A percentile compares a stretch with the other conserved stretches of the same genome.
Evolutionary conservation across 2,113 vertebrate species (phyloP).

Genomic region (Ia io): DNA sequence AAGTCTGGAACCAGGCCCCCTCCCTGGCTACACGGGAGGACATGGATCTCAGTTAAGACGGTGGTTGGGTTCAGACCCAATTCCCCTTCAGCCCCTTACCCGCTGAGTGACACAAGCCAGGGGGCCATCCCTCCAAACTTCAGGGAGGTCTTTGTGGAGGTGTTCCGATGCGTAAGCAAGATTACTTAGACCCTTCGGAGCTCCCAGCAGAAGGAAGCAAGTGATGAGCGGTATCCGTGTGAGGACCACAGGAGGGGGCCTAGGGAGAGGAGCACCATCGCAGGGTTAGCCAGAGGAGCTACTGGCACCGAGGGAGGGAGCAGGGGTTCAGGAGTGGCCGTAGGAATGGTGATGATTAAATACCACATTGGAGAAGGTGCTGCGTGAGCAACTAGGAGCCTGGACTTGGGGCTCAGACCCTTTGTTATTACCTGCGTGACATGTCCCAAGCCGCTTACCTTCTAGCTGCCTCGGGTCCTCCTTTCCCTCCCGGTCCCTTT

Average conservation of each 20-base stretch:
- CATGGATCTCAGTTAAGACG: background rate
- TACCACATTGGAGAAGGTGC: fast-evolving
- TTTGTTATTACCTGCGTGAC: fast-evolving
- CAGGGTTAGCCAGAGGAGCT: background rate
- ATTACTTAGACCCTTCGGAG: fast-evolving
- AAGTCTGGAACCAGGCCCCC: background rate
- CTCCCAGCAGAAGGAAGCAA: background rate
- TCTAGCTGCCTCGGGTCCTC: fast-evolving
- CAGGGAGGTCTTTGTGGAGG: background rate
- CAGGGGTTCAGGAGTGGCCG: background rate
- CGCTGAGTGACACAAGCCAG: background rate
- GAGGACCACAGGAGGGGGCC: background rate
- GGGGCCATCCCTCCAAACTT: background rate
- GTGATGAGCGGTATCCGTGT: fast-evolving
- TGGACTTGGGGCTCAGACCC: background rate
- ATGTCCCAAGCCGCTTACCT: background rate
- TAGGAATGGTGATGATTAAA: fast-evolving
- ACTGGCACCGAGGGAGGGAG: fast-evolving
- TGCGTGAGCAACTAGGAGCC: background rate
- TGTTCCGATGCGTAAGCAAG: background rate
- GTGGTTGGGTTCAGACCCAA: background rate
- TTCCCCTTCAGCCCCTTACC: background rate
- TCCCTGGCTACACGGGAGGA: background rate
- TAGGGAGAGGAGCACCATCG: fast-evolving
- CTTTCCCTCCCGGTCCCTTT: too few species aligned